These are phyloP conservation scores for Seira ritae DNA, from an alignment of 2,888 invertebrate species.

Conservation along the genomic window DNA sequence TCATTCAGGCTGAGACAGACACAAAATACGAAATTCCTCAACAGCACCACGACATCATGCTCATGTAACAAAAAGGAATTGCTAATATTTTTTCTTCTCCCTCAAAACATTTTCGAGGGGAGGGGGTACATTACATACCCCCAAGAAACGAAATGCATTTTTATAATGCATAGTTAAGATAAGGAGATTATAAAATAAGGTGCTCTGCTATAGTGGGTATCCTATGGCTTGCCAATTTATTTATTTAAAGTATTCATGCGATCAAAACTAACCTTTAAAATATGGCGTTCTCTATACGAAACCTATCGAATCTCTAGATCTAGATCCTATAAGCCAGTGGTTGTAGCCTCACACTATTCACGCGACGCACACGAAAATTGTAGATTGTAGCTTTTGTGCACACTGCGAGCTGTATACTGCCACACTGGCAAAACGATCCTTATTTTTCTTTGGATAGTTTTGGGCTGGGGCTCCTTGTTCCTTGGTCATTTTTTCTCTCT, in stretches of 20 bases:
- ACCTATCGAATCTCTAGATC: no score
- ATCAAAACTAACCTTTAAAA: slow-evolving; percentile 38
- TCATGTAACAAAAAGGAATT: slow-evolving; percentile 21
- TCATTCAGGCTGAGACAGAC: slow-evolving; percentile 17
- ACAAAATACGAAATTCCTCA: slow-evolving; percentile 36
- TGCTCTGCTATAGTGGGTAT: no score
- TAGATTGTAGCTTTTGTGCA: slow-evolving; percentile 34
- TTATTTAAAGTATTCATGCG: no score
- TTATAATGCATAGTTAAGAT: not conserved
- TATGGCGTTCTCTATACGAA: slow-evolving; percentile 17
- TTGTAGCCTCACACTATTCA: slow-evolving; percentile 19
- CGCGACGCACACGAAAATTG: slow-evolving; percentile 19
- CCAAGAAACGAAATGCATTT: slow-evolving; percentile 35
- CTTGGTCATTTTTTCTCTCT: not conserved
- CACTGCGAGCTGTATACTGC: slow-evolving; percentile 56
- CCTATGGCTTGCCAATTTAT: no score
- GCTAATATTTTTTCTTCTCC: slow-evolving; percentile 31
- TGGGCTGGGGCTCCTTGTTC: not conserved
- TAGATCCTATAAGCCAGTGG: no score
- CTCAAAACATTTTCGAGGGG: slow-evolving; percentile 30
- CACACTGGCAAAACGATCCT: slow-evolving; percentile 55
- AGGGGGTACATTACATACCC: not conserved
- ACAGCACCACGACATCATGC: slow-evolving; percentile 38
- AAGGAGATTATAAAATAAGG: not conserved
- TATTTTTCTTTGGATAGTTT: slow-evolving; percentile 18